Percentiles rank a stretch among this genome's conserved stretches.
These are phyloP conservation scores for Oxytorus armatus DNA, from an alignment of 2,888 invertebrate genomes.

Conservation along the genomic window DNA sequence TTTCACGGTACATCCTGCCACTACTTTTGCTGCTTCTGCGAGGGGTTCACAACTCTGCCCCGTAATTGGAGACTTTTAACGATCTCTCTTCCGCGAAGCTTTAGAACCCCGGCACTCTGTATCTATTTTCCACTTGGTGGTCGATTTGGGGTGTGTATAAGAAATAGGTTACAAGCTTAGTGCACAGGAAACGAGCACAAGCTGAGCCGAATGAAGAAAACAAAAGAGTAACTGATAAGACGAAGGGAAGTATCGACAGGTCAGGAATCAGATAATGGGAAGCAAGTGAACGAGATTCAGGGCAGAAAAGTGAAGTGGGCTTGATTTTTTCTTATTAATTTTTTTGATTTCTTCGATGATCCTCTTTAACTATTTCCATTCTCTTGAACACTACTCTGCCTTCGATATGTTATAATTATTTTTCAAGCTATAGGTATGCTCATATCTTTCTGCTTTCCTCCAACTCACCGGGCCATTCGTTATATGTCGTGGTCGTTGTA, in stretches of 20 bases:
- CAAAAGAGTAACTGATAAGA: slow-evolving; percentile 3
- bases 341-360: slow-evolving; percentile 30
- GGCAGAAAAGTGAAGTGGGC: slow-evolving; percentile 6
- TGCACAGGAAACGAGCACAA: slow-evolving; percentile 27
- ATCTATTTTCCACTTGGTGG: slow-evolving; percentile 69
- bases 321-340: no score
- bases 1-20: slow-evolving; percentile 17
- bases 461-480: slow-evolving; percentile 38
- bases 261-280: slow-evolving; percentile 7
- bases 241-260: background rate
- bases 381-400: slow-evolving; percentile 1
- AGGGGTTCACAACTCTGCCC: slow-evolving; percentile 68
- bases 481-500: slow-evolving; percentile 49
- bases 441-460: slow-evolving; percentile 46
- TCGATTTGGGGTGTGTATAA: slow-evolving; percentile 38
- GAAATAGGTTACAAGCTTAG: slow-evolving; percentile 29
- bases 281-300: slow-evolving; percentile 20
- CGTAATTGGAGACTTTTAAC: slow-evolving; percentile 79
- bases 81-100: slow-evolving; percentile 68
- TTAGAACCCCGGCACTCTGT: slow-evolving; percentile 68
- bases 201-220: slow-evolving; percentile 28
- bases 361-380: slow-evolving; percentile 18
- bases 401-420: slow-evolving; percentile 41
- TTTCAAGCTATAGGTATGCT: slow-evolving; percentile 32
- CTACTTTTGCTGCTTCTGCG: slow-evolving; percentile 21